phyloP scores from a whole-genome alignment of 2,113 vertebrate genomes.

The Aegotheles bennettii region DNA sequence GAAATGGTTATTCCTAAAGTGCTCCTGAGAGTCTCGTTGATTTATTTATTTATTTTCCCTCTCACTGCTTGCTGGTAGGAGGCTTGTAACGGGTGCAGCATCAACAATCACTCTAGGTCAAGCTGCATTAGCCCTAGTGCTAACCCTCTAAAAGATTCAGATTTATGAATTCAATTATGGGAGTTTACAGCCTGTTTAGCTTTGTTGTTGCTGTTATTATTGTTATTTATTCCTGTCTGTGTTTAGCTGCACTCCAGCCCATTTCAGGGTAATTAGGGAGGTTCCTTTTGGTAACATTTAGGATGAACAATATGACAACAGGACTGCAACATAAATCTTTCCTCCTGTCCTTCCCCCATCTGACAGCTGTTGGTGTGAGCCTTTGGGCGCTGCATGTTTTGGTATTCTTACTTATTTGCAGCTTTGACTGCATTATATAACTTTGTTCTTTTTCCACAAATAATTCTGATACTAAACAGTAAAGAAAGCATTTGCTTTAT shows the following conservation, averaged over 20 bases:
- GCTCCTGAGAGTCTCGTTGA: constrained; percentile 8
- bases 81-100: not conserved
- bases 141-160: constrained; percentile 23
- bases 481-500: not conserved
- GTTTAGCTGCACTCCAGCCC: not conserved
- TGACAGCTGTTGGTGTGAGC: not conserved
- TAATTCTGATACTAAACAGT: not conserved
- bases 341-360: not conserved
- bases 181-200: constrained; percentile 11
- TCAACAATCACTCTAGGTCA: constrained; percentile 6
- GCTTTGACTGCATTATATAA: not conserved
- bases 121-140: not conserved
- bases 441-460: not conserved
- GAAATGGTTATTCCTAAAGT: constrained; percentile 15
- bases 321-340: not conserved
- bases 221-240: constrained; percentile 25
- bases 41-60: constrained; percentile 38
- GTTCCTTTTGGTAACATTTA: not conserved
- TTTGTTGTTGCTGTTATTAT: constrained; percentile 17
- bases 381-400: not conserved
- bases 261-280: not conserved
- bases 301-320: not conserved
- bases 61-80: not conserved
- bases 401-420: not conserved
- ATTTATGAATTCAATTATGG: constrained; percentile 45